Evolutionary conservation across 2,113 vertebrate species (phyloP).

Genomic region (Phoxinus phoxinus): DNA sequence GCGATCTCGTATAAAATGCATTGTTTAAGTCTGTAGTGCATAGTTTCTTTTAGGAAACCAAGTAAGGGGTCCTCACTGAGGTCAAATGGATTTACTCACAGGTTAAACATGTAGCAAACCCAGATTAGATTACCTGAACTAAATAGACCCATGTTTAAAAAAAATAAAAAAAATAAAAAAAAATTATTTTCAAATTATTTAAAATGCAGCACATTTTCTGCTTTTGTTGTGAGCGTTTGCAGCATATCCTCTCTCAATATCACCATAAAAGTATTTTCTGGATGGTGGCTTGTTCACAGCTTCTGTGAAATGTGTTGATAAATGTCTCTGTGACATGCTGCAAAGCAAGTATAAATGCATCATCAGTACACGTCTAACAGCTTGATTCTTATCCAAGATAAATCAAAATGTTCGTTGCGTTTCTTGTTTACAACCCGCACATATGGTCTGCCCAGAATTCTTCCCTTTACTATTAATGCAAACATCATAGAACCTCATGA

Average conservation of each 20-base stretch:
- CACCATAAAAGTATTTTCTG: background rate
- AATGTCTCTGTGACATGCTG: background rate
- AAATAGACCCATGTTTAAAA: background rate
- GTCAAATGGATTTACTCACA: constrained; percentile 1
- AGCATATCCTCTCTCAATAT: background rate
- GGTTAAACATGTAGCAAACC: background rate
- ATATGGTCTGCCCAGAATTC: background rate
- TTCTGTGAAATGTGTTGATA: background rate
- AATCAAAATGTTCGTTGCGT: background rate
- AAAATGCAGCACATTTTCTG: background rate
- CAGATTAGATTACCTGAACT: background rate
- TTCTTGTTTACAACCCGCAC: background rate
- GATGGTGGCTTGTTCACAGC: background rate
- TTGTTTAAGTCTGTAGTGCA: background rate
- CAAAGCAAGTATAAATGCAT: constrained; percentile 12
- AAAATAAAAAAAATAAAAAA: background rate
- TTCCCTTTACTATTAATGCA: constrained; percentile 7
- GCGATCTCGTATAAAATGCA: background rate
- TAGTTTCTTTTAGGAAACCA: background rate
- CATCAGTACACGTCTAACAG: background rate
- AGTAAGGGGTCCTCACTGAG: background rate
- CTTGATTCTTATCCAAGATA: background rate
- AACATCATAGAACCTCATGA: background rate
- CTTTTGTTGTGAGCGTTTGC: background rate
- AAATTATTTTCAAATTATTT: background rate